Evolutionary conservation across 2,888 invertebrate genomes (phyloP).

Genomic region (Palloptera scutellata): DNA sequence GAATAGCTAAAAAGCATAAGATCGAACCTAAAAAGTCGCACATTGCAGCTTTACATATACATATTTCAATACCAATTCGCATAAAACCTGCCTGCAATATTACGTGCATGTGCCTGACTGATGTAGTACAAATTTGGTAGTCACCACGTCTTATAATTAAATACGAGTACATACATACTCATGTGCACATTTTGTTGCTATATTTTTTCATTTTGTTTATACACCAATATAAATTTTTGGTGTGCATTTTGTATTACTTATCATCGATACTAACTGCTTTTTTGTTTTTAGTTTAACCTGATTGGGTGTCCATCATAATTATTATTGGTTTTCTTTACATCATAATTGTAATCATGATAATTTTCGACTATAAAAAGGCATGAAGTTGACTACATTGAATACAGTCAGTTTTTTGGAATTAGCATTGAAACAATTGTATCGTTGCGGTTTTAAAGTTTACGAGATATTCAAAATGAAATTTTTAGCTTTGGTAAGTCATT

Average conservation of each 20-base stretch:
- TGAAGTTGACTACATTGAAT: constrained; percentile 26
- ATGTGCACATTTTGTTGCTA: constrained; percentile 38
- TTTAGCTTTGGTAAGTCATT: constrained; percentile 49
- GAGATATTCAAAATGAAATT: constrained; percentile 49
- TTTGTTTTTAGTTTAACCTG: constrained; percentile 8
- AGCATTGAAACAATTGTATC: constrained; percentile 35
- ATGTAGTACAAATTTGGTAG: background rate
- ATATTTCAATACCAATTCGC: no score
- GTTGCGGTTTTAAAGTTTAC: constrained; percentile 17
- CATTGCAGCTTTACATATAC: no score
- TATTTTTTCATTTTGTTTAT: constrained; percentile 41
- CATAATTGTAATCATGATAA: constrained; percentile 18
- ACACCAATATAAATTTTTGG: constrained; percentile 42
- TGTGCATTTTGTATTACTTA: constrained; percentile 52
- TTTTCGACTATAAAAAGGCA: constrained; percentile 45
- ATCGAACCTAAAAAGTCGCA: no score
- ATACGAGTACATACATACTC: no score
- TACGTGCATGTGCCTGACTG: background rate
- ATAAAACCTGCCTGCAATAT: background rate
- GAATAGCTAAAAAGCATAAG: background rate
- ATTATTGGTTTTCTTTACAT: background rate
- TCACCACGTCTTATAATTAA: constrained; percentile 11
- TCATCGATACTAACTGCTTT: constrained; percentile 32
- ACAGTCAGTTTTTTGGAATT: constrained; percentile 53
- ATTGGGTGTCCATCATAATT: background rate